Conservation (phyloP, 2,113 vertebrate species). For the Vidua macroura region DNA sequence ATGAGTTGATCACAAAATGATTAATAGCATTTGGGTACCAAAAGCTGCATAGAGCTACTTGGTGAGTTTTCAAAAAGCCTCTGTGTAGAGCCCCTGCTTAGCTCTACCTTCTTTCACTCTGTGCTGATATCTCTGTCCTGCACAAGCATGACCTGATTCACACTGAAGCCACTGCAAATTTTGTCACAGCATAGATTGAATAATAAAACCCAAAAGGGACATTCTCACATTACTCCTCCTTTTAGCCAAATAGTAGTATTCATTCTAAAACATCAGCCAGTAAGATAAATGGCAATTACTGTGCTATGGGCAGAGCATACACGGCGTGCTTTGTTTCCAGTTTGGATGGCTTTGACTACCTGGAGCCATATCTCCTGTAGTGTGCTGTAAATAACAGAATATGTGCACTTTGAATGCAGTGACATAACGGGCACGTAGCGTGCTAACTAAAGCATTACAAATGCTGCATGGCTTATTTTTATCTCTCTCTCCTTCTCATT, state of each 20-base stretch:
- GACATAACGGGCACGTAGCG: not conserved
- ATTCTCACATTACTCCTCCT: not conserved
- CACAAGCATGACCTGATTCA: not conserved
- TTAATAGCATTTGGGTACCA: not conserved
- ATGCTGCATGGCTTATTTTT: conserved; percentile 31
- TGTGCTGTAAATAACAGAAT: not conserved
- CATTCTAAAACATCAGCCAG: not conserved
- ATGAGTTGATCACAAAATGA: not conserved
- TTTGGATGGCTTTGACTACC: not conserved
- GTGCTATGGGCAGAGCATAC: not conserved
- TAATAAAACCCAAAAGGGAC: not conserved
- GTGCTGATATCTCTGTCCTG: not conserved
- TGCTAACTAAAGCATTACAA: conserved; percentile 19
- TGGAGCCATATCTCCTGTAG: not conserved
- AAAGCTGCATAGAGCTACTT: not conserved
- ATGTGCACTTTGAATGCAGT: not conserved
- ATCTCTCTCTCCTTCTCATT: not conserved
- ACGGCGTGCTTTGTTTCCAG: not conserved
- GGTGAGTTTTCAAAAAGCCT: not conserved
- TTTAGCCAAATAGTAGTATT: not conserved
- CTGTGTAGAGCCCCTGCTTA: not conserved
- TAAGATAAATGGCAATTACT: not conserved
- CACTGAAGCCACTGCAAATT: not conserved
- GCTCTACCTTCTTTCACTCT: not conserved
- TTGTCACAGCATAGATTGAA: not conserved